Evolutionary conservation across 2,888 invertebrate species (phyloP).

Genomic region (Orthonevra nobilis): DNA sequence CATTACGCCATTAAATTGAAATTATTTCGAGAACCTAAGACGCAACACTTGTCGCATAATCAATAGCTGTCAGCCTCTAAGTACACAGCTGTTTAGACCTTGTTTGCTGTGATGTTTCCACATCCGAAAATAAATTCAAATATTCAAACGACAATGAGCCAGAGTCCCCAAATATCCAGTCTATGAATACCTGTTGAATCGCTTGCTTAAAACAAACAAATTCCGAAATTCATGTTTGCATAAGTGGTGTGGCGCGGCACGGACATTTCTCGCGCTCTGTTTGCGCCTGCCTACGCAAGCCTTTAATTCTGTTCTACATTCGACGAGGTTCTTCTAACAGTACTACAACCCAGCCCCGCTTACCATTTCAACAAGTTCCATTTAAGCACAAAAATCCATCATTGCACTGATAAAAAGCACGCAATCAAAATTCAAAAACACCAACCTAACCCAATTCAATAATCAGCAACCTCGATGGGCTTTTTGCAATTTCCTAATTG

Average conservation of each 20-base stretch:
- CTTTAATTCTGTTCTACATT: conserved; percentile 53
- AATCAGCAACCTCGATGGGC: conserved; percentile 21
- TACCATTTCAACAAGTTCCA: conserved; percentile 41
- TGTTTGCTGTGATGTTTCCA: conserved; percentile 64
- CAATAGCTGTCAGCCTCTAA: conserved; percentile 23
- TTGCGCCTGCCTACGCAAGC: conserved; percentile 61
- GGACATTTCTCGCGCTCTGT: conserved; percentile 7
- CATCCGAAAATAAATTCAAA: conserved; percentile 46
- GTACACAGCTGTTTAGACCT: conserved; percentile 48
- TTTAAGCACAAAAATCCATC: conserved; percentile 42
- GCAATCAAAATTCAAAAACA: conserved; percentile 44
- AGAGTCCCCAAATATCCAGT: conserved; percentile 1
- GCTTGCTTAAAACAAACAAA: conserved; percentile 57
- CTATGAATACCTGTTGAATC: conserved; percentile 62
- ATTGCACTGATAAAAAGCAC: conserved; percentile 50
- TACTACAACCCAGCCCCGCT: conserved; percentile 30
- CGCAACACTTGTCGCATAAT: conserved; percentile 31
- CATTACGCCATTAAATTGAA: too few relatives aligned
- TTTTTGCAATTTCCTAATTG: conserved; percentile 39
- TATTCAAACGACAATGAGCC: conserved; percentile 32
- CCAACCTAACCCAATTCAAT: conserved; percentile 63
- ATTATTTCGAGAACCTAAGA: background rate
- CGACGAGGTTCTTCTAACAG: conserved; percentile 63
- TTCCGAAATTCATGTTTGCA: conserved; percentile 66
- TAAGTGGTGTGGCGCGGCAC: conserved; percentile 48